Base-by-base conservation (phyloP, 2,888 invertebrate species). In the Coremacera marginata region DNA sequence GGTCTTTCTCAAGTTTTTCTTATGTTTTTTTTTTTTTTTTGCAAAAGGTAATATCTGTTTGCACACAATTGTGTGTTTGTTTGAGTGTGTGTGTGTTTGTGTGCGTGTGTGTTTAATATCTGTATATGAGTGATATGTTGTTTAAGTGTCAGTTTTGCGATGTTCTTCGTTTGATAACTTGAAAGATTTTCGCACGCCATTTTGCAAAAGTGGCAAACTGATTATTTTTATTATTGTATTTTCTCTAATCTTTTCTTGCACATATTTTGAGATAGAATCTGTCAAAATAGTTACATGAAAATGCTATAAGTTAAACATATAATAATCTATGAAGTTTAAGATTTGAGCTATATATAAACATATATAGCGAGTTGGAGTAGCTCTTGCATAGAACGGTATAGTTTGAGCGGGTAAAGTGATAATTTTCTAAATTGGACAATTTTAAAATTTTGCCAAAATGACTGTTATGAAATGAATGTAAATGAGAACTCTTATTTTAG, bases 101-200 rank as follows among this genome's bases (percentile, higher is more conserved):
- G 27, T 37, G 65, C 7, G 5, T 60, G 31, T 67, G 19, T 67
- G 19, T 19, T 49, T 25, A 55, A 22, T 67, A 37, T 16, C 22
- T 70, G 52, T 70, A 4, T 73, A 31, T 52, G 63, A 51, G 51
- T 63, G 63, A 73, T 65, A 51, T 51, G 63, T 63, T 73, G 52
- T n/a, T 52, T 16, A 67, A 37, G 55, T 74, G 74, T 74, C 67
- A 74, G 67, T 51, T n/a, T 67, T 57, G 22, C 11, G 19, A 55
- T 34, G 14, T 67, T 67, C 11, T 71, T 44, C 25, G 4, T 25
- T 34, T 74, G 65, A 74, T 74, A 67, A 52, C 37, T 65, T 74
- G 62, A 67, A 52, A 37, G 37, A 51, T 67, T 67, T 73, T 37
- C 67, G 65, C 74, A 74, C 74, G 55, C 65, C 67, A 74, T 74